Evolutionary conservation across 2,797 vertebrate genomes (phyloP).

Genomic region (Thaleichthys pacificus): DNA sequence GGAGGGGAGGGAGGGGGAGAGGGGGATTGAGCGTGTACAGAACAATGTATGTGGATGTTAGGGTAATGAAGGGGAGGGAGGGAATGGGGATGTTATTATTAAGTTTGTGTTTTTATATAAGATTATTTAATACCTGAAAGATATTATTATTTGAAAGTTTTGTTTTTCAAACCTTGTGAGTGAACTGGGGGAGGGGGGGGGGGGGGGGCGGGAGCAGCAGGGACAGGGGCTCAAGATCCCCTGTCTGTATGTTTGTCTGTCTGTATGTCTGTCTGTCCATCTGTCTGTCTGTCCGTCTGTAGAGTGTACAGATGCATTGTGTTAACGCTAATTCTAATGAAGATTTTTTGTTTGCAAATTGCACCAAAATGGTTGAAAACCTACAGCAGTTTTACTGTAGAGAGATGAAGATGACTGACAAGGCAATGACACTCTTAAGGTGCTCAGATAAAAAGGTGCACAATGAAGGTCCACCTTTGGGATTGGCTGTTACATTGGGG

Average conservation of each 20-base stretch:
- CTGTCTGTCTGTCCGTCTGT: background rate
- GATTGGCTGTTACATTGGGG: constrained; percentile 11
- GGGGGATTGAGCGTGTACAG: constrained; percentile 44
- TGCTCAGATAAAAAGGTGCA: constrained; percentile 5
- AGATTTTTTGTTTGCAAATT: constrained; percentile 18
- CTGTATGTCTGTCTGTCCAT: background rate
- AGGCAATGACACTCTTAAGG: background rate
- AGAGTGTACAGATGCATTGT: constrained; percentile 5
- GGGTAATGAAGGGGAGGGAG: constrained; percentile 21
- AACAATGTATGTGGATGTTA: constrained; percentile 51
- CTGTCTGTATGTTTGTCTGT: background rate
- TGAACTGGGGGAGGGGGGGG: background rate
- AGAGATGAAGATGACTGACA: constrained; percentile 4
- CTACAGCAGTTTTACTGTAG: constrained; percentile 5
- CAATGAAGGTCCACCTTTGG: constrained; percentile 1
- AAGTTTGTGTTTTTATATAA: constrained; percentile 76
- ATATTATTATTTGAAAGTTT: constrained; percentile 67
- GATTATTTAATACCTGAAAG: constrained; percentile 84
- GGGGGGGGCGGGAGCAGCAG: background rate
- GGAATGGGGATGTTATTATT: constrained; percentile 50
- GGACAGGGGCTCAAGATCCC: background rate
- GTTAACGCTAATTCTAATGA: constrained; percentile 11
- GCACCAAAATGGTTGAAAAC: constrained; percentile 40
- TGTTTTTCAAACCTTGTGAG: constrained; percentile 43
- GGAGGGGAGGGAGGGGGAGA: constrained; percentile 38